Evolutionary conservation across 2,797 vertebrate genomes (phyloP), one percentile per base, ranked within the genome.

Genomic region (Neoniphon sammara): DNA sequence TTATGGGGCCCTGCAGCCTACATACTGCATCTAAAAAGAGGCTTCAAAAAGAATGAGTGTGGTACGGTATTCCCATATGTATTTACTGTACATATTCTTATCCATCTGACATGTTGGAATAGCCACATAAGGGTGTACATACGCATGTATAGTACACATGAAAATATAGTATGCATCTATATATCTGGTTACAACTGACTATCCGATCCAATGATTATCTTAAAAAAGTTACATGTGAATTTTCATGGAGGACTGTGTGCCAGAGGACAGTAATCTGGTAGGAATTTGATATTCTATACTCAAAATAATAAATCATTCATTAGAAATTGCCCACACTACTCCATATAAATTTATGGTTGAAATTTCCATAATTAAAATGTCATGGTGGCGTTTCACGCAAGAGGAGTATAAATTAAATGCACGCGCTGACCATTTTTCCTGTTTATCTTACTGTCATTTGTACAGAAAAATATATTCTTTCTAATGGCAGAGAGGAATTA

Each of bases 11-110:
- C 54, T 52, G 70, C 39, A 64, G 67, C 75, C 80, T 23, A 6
- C 75, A 46, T 61, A 56, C 54, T 68, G 34, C 69, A 66, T 79
- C 18, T 70, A 75, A 82, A 34, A 60, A 65, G 46, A 18, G 47
- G 39, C 31, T 73, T 73, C n/a, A n/a, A 62, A 77, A 76, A 77
- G 49, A 61, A 31, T 49, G 27, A 18, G 15, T 53, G 59, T 53
- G 59, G n/a, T 42, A 55, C 11, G 31, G 62, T 59, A 27, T 44
- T 25, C 25, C 25, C 54, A 55, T 23, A 12, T 25, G 25, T 14
- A 25, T 55, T 25, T 17, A 25, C 7, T 14, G 3, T 2, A 8
- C 2, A 39, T 39, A 39, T 39, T 39, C 8, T 39, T 10, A 39
- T 39, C 36, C 36, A 39, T 39, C 9, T 39, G 7, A 10, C 53